Percentiles rank a stretch among this genome's conserved stretches.
These are phyloP conservation scores for Macquaria ambigua DNA, from an alignment of 2,113 vertebrate species.

Conservation along the genomic window DNA sequence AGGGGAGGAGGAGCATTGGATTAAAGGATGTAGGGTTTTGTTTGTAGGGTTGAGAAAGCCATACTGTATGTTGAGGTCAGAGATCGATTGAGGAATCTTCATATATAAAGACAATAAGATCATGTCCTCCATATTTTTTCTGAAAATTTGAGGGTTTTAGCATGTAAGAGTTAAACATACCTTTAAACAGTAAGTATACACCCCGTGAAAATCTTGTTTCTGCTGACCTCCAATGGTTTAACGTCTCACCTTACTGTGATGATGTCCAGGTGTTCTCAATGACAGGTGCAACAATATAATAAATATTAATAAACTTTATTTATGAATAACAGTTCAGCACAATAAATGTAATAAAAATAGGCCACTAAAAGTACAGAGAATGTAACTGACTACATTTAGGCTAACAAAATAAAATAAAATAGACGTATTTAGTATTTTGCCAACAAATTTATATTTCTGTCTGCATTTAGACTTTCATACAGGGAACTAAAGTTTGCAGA, in stretches of 20 bases:
- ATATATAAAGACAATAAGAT: neutral
- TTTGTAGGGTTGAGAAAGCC: neutral
- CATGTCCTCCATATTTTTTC: neutral
- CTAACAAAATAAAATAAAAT: neutral
- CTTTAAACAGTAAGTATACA: too few species aligned
- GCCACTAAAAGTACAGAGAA: neutral
- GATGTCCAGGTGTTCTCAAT: too few species aligned
- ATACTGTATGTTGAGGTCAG: neutral
- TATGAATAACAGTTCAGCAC: neutral
- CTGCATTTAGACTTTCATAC: neutral
- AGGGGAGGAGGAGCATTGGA: conserved; percentile 15
- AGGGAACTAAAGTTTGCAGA: neutral
- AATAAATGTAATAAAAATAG: neutral
- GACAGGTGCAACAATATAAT: neutral
- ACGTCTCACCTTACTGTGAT: neutral
- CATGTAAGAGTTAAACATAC: neutral
- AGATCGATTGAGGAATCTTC: neutral
- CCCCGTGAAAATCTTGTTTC: neutral
- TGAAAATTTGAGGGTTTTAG: neutral
- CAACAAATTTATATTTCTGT: too few species aligned
- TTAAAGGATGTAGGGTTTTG: conserved; percentile 4
- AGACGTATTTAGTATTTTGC: neutral
- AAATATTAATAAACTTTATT: neutral
- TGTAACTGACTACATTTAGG: neutral
- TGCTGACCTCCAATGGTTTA: neutral